Evolutionary conservation across 2,113 vertebrate species (phyloP), one percentile per base, ranked within the genome.

Genomic region (Pimephales promelas): DNA sequence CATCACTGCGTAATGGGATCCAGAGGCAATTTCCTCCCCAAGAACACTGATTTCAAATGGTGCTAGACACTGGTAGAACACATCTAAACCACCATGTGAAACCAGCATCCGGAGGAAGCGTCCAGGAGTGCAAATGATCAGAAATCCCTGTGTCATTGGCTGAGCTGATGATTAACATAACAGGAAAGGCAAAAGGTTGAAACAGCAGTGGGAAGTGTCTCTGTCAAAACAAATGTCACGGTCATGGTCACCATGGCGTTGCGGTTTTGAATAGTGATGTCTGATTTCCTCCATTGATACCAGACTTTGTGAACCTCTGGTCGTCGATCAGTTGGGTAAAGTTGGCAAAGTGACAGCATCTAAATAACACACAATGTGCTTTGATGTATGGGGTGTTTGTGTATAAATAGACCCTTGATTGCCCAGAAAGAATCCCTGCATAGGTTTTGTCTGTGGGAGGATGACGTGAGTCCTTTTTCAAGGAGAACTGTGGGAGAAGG

Each of bases 31-130:
- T 85, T 90, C 92, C 83, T 92, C 93, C 90, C 87, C 94, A 92
- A 92, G 93, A 95, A 95, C 95, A 95, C 95, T 95, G 95, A 95
- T 95, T 95, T 95, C 95, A 95, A 93, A 95, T 95, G 95, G 95
- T 95, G 95, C 95, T 95, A 95, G 95, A 95, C 90, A 91, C 89
- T 85, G 86, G 85, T 83, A 90, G 90, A 85, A 92, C 87, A 93
- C 91, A 94, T 95, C 95, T 95, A 95, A 94, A 92, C 93, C 95
- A 95, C 95, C 95, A 95, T 11, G 80, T 92, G 94, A 95, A 95
- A 95, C 94, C 95, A 95, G 95, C 90, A 93, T 95, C 95, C 92
- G 88, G 88, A 90, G 91, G 90, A 94, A 93, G 91, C 86, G 0
- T 49, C 36, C 56, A 79, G 34, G 28, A 79, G 7, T 4, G 10